These are phyloP conservation scores for Geotrupes spiniger DNA, from an alignment of 2,888 invertebrate genomes.

Conservation along the genomic window DNA sequence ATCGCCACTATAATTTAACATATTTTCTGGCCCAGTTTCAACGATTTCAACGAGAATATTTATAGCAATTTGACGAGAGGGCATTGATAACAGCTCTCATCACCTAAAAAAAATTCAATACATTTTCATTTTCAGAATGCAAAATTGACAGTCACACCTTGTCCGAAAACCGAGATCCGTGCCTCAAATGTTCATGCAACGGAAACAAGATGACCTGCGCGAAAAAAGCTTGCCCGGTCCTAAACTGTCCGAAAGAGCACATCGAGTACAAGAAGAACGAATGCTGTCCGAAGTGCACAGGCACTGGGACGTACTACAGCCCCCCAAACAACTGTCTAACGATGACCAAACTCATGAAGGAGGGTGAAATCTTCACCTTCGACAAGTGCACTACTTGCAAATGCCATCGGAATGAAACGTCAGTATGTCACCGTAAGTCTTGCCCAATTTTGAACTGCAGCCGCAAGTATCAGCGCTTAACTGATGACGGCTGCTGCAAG, in stretches of 20 bases:
- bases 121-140: too few species aligned
- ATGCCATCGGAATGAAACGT: constrained; percentile 71
- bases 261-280: constrained; percentile 72
- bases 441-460: constrained; percentile 91
- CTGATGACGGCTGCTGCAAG: constrained; percentile 72
- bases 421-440: constrained; percentile 74
- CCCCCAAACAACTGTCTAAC: constrained; percentile 48
- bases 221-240: constrained; percentile 84
- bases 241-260: constrained; percentile 72
- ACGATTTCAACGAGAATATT: too few species aligned
- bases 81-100: too few species aligned
- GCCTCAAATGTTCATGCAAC: constrained; percentile 78
- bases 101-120: too few species aligned
- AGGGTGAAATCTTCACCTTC: constrained; percentile 33
- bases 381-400: constrained; percentile 84
- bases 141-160: constrained; percentile 78
- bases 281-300: constrained; percentile 64
- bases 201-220: constrained; percentile 68
- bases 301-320: constrained; percentile 51
- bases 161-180: constrained; percentile 78
- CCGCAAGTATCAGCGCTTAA: constrained; percentile 63
- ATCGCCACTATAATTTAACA: too few species aligned
- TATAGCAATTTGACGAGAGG: too few species aligned
- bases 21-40: too few species aligned
- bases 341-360: constrained; percentile 34